Evolutionary conservation across 2,797 vertebrate species (phyloP), one percentile per base, ranked within the genome.

Genomic region (Pyrrhura leucotis): DNA sequence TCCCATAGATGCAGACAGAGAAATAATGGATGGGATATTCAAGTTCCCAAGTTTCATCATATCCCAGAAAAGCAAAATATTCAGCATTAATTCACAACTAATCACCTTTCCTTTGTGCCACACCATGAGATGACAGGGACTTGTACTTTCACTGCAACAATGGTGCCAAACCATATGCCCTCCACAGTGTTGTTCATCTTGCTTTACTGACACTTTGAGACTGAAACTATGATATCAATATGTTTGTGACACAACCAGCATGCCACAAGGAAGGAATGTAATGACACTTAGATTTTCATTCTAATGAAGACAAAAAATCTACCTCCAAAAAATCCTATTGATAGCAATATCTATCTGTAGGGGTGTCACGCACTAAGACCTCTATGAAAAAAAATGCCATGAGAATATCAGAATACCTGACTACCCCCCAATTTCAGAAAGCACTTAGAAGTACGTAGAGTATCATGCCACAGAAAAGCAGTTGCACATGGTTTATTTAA

Each of bases 1-100:
- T 22, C 6, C 3, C 0, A 0, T 3, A 67, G 29, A 69, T 45
- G 3, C 12, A 45, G 65, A n/a, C 9, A 66, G 37, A 89, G 62
- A 89, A 96, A 69, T 82, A 95, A 76, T 2, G 2, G n/a, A 16
- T 12, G 53, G 45, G 15, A 67, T 65, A 93, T 79, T 88, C 42
- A n/a, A 61, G 71, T 67, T 81, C 26, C 11, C 1, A 9, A 74
- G 14, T 26, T 54, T n/a, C n/a, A 59, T 50, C 48, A 33, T 31
- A 61, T 22, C 22, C 12, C 37, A 35, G 22, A 39, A 65, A 67
- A 56, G 22, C 22, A 65, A 88, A 72, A 53, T 22, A 61, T 26
- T 59, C 25, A 80, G 10, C n/a, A 45, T 23, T 39, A 69, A 18
- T 62, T 82, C 29, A 23, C 4, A 37, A 40, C 12, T 37, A 2